Evolutionary conservation across 2,797 vertebrate genomes (phyloP), one percentile per base, ranked within the genome.

Genomic region (Gastrophryne carolinensis): DNA sequence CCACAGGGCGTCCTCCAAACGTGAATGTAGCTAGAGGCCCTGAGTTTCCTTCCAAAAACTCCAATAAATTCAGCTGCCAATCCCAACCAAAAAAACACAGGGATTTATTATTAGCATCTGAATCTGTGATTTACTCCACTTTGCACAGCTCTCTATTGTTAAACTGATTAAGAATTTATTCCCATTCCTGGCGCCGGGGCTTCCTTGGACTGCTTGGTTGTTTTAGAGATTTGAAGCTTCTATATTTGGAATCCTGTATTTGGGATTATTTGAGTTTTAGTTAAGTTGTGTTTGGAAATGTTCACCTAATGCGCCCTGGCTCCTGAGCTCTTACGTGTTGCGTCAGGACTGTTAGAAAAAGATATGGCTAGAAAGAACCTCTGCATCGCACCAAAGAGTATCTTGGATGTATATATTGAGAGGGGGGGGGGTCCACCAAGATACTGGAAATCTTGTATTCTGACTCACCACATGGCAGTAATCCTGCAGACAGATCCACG

Each of bases 111-210:
- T 66, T 74, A 74, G 72, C 29, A 49, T 60, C 35, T 35, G 26
- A 67, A 74, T 57, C 72, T 74, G 72, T 49, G 72, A 74, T 27
- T 67, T 76, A 69, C 74, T 63, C 74, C 57, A 56, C 13, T 72
- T 56, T 78, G 57, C 24, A 50, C 58, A 35, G 66, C 54, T 30
- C 52, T 77, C 56, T 9, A 15, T 60, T 78, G 29, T 64, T 80
- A 72, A 52, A 70, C 24, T 34, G 27, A 70, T 15, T 30, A 17
- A 26, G 8, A 70, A 19, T 52, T 66, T 17, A 79, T 29, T 12
- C 35, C 47, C 41, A 50, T 52, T 54, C 71, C 54, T 63, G 62
- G 79, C 54, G 30, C 57, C n/a, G 73, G 30, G 66, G 29, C 62
- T 35, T 79, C 56, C 37, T 39, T 74, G 39, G 78, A 34, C 27